These are phyloP conservation scores for Drosophila paracracens DNA, from an alignment of 2,888 invertebrate genomes.

Conservation along the genomic window DNA sequence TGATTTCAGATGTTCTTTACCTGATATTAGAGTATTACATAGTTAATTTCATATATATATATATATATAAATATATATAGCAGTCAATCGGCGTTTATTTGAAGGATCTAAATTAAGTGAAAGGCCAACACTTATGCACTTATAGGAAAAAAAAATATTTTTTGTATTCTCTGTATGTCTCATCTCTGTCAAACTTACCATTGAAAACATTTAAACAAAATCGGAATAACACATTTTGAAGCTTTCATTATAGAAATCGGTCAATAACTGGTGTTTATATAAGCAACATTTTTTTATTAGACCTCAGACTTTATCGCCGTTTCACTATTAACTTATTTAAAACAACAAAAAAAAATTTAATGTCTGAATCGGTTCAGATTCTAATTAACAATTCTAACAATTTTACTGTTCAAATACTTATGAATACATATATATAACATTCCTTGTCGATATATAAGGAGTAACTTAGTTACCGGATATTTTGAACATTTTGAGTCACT, in stretches of 20 bases:
- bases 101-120: not conserved
- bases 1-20: not conserved
- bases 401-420: too few species aligned
- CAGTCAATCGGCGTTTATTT: not conserved
- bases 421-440: too few species aligned
- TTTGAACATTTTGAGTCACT: not conserved
- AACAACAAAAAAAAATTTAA: too few species aligned
- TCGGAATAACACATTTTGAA: not conserved
- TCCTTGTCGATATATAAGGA: not conserved
- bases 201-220: not conserved
- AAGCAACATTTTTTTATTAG: not conserved
- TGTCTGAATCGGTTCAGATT: too few species aligned
- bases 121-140: not conserved
- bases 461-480: not conserved
- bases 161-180: too few species aligned
- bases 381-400: too few species aligned
- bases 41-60: not conserved
- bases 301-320: not conserved
- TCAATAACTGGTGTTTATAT: not conserved
- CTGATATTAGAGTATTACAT: not conserved
- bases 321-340: too few species aligned
- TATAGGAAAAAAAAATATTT: not conserved
- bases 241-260: not conserved
- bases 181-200: not conserved
- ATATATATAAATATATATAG: too few species aligned